Conservation (phyloP, 2,888 invertebrate species). For the Heterodera filipjevi region DNA sequence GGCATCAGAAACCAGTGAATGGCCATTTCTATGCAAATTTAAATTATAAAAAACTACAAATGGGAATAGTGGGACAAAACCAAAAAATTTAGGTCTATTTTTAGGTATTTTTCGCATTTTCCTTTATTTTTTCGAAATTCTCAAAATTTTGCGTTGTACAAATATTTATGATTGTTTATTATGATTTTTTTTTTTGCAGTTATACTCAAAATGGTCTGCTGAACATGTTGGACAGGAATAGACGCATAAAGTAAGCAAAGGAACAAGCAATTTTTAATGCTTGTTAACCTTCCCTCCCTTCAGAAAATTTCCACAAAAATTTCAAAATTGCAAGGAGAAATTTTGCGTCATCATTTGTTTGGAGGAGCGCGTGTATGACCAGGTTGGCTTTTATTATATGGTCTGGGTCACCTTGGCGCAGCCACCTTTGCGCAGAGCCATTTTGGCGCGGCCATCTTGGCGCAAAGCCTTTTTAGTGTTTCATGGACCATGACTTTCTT, state of each 20-base stretch:
- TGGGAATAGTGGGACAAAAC: too few relatives aligned
- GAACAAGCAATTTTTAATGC: neutral
- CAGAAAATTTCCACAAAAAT: conserved; percentile 81
- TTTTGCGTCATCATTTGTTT: conserved; percentile 96
- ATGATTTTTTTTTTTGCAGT: conserved; percentile 34
- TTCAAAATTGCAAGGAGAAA: conserved; percentile 83
- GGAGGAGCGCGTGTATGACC: conserved; percentile 97
- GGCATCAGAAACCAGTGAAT: too few relatives aligned
- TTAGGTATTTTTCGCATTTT: too few relatives aligned
- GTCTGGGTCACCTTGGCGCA: too few relatives aligned
- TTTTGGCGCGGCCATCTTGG: too few relatives aligned
- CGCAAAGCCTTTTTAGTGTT: too few relatives aligned
- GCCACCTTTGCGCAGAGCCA: too few relatives aligned
- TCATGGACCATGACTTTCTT: too few relatives aligned
- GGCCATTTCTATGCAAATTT: too few relatives aligned
- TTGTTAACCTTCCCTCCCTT: neutral
- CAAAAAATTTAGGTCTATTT: too few relatives aligned
- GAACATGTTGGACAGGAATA: conserved; percentile 95
- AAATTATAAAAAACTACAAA: too few relatives aligned
- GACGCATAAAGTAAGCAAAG: conserved; percentile 78
- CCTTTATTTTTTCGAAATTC: too few relatives aligned
- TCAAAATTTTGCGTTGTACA: neutral
- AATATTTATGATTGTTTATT: neutral
- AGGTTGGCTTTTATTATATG: conserved; percentile 76
- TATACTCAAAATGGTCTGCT: conserved; percentile 97